Conservation (phyloP, 1,140 invertebrate species). For the Drosophila pachea region DNA sequence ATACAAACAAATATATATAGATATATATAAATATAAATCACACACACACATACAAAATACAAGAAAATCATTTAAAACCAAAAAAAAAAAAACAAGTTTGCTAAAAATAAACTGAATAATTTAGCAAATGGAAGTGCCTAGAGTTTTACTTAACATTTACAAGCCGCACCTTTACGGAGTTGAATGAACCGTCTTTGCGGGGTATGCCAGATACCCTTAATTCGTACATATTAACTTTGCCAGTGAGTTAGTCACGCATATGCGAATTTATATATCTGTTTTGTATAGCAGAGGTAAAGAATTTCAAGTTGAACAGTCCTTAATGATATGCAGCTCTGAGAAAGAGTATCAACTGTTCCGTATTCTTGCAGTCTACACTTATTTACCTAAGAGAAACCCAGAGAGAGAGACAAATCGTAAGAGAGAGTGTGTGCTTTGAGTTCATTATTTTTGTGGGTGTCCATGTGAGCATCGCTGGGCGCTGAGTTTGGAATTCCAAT, state of each 20-base stretch:
- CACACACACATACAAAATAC: slow-evolving; percentile 52
- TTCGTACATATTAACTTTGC: too few relatives aligned
- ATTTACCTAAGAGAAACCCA: background rate
- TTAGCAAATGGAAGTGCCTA: slow-evolving; percentile 63
- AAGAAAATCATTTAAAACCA: slow-evolving; percentile 49
- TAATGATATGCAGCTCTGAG: too few relatives aligned
- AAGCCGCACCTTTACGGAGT: background rate
- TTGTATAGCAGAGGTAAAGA: too few relatives aligned
- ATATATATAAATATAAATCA: slow-evolving; percentile 39
- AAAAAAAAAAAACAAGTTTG: slow-evolving; percentile 62
- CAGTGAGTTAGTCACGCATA: too few relatives aligned
- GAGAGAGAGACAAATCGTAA: background rate
- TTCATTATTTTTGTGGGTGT: background rate
- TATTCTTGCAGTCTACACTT: too few relatives aligned
- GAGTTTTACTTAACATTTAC: slow-evolving; percentile 18
- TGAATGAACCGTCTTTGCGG: background rate
- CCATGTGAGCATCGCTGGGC: background rate
- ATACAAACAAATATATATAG: slow-evolving; percentile 53
- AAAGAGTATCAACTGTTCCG: too few relatives aligned
- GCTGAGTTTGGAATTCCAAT: slow-evolving; percentile 3
- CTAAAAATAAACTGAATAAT: slow-evolving; percentile 73
- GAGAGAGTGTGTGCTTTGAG: background rate
- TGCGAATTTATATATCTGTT: too few relatives aligned
- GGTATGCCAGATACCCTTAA: too few relatives aligned
- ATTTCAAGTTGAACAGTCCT: too few relatives aligned